Evolutionary conservation across 2,888 invertebrate species (phyloP).

Genomic region (Rhyacophila evoluta): DNA sequence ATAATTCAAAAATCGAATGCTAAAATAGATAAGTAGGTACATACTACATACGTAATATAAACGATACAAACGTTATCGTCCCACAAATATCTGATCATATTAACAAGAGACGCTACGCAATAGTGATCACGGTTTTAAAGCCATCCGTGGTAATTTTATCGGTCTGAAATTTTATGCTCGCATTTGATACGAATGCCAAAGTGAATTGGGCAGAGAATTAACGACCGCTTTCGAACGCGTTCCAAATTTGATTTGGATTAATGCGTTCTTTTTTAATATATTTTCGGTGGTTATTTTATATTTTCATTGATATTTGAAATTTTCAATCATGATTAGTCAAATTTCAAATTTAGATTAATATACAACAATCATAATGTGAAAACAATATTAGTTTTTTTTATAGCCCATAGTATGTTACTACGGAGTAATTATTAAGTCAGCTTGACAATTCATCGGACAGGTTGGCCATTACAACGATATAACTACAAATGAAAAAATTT

Average conservation of each 20-base stretch:
- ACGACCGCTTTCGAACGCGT: slow-evolving; percentile 32
- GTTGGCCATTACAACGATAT: too few relatives aligned
- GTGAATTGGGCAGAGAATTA: slow-evolving; percentile 29
- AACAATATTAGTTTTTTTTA: too few relatives aligned
- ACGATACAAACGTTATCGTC: neutral
- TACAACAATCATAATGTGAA: too few relatives aligned
- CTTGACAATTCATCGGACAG: too few relatives aligned
- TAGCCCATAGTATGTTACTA: too few relatives aligned
- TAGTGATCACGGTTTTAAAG: slow-evolving; percentile 20
- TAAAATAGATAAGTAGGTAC: too few relatives aligned
- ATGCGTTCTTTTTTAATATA: slow-evolving; percentile 43
- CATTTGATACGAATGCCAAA: neutral
- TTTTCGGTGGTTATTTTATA: neutral
- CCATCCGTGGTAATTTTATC: slow-evolving; percentile 39
- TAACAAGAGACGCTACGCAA: neutral
- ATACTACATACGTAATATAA: too few relatives aligned
- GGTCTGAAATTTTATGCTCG: slow-evolving; percentile 34
- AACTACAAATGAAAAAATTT: too few relatives aligned
- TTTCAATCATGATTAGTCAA: neutral
- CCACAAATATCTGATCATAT: neutral
- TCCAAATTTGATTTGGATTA: slow-evolving; percentile 49
- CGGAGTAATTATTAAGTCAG: too few relatives aligned
- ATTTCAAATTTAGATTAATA: too few relatives aligned
- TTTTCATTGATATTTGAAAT: neutral
- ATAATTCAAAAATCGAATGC: too few relatives aligned